These are phyloP conservation scores for Onychostoma macrolepis DNA, from an alignment of 2,113 vertebrate species.

Conservation along the genomic window DNA sequence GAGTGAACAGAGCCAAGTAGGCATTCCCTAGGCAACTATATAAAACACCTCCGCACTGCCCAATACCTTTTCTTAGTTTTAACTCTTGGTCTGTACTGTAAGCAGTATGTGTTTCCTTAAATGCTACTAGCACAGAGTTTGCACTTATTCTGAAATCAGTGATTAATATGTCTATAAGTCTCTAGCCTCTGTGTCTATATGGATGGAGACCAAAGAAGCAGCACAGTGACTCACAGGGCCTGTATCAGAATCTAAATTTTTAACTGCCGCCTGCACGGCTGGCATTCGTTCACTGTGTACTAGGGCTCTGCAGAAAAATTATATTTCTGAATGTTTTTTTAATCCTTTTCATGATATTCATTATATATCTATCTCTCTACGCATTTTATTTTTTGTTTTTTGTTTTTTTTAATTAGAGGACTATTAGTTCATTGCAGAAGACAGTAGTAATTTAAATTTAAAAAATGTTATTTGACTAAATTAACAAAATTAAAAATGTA, in stretches of 20 bases:
- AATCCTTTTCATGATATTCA: neutral
- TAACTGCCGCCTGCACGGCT: neutral
- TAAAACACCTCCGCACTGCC: constrained; percentile 38
- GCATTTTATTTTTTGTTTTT: too few species aligned
- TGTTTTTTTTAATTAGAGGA: neutral
- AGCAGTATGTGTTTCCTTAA: constrained; percentile 21
- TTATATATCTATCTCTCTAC: neutral
- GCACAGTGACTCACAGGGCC: neutral
- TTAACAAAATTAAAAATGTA: neutral
- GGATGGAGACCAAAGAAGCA: neutral
- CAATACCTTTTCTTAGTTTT: constrained; percentile 26
- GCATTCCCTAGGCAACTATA: constrained; percentile 36
- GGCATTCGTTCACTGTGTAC: neutral
- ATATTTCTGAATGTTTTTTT: neutral
- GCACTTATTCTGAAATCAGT: constrained; percentile 6
- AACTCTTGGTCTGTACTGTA: constrained; percentile 1
- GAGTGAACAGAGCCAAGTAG: constrained; percentile 29
- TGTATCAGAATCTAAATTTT: neutral
- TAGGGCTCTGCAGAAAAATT: neutral
- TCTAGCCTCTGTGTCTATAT: neutral
- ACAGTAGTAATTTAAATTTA: too few species aligned
- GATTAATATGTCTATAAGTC: neutral
- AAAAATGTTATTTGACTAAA: neutral
- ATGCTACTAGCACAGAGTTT: neutral
- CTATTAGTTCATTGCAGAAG: too few species aligned